phyloP scores from a whole-genome alignment of 2,113 vertebrate species.

The Chauna torquata region DNA sequence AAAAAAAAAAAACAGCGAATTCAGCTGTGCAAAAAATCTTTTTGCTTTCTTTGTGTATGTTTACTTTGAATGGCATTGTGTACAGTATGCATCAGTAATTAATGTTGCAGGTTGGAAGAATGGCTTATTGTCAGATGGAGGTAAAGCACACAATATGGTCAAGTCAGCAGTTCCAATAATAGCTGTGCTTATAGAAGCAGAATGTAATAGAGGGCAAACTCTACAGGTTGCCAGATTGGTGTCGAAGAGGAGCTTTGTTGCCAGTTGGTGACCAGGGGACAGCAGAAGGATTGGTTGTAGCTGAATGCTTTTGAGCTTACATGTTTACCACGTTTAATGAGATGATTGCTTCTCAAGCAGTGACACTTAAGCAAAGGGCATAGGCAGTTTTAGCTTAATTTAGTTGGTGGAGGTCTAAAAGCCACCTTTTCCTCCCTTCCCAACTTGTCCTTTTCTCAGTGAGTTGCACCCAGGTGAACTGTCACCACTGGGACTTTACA shows the following conservation, averaged over 20 bases:
- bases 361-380: neutral
- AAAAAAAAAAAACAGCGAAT: neutral
- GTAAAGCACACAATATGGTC: slow-evolving; percentile 26
- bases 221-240: slow-evolving; percentile 41
- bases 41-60: neutral
- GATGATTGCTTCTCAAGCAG: slow-evolving; percentile 18
- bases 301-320: neutral
- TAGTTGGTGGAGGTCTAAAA: neutral
- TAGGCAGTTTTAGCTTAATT: neutral
- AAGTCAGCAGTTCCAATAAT: slow-evolving; percentile 50
- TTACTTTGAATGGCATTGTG: neutral
- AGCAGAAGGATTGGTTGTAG: slow-evolving; percentile 48
- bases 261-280: slow-evolving; percentile 28
- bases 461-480: neutral
- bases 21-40: neutral
- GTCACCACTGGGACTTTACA: neutral
- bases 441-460: neutral
- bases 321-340: neutral
- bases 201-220: slow-evolving; percentile 26
- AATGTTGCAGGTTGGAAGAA: slow-evolving; percentile 29
- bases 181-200: slow-evolving; percentile 41
- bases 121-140: slow-evolving; percentile 44
- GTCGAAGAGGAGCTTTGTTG: slow-evolving; percentile 17
- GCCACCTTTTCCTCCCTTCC: neutral
- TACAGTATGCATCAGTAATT: slow-evolving; percentile 11